Conservation (phyloP, 1,140 invertebrate species). For the Archivesica marissinica region DNA sequence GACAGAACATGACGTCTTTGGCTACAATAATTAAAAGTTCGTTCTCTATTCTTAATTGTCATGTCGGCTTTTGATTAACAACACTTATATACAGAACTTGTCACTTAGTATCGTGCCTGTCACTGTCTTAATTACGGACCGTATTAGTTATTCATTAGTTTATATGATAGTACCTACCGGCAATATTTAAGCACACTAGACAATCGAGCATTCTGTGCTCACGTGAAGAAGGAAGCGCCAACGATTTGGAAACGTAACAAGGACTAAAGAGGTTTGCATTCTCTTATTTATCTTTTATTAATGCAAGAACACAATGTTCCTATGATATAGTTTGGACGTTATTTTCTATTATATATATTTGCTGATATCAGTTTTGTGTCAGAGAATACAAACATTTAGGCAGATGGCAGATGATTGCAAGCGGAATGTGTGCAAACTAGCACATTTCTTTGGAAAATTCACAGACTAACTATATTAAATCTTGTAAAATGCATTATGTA, state of each 20-base stretch:
- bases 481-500: too few relatives aligned
- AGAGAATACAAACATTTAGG: neutral
- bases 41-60: neutral
- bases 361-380: neutral
- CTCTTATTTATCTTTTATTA: neutral
- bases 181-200: constrained; percentile 14
- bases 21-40: neutral
- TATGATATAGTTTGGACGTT: neutral
- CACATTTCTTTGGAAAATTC: too few relatives aligned
- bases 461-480: too few relatives aligned
- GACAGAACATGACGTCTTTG: neutral
- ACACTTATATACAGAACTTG: neutral
- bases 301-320: neutral
- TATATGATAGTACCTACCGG: neutral
- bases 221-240: neutral
- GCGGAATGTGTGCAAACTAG: neutral
- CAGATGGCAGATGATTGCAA: neutral
- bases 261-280: neutral
- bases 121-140: constrained; percentile 10
- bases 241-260: neutral
- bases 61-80: neutral
- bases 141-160: constrained; percentile 30
- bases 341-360: neutral
- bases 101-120: constrained; percentile 5
- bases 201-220: neutral